These are phyloP conservation scores for Lagopus muta DNA, from an alignment of 2,113 vertebrate genomes.

Conservation along the genomic window DNA sequence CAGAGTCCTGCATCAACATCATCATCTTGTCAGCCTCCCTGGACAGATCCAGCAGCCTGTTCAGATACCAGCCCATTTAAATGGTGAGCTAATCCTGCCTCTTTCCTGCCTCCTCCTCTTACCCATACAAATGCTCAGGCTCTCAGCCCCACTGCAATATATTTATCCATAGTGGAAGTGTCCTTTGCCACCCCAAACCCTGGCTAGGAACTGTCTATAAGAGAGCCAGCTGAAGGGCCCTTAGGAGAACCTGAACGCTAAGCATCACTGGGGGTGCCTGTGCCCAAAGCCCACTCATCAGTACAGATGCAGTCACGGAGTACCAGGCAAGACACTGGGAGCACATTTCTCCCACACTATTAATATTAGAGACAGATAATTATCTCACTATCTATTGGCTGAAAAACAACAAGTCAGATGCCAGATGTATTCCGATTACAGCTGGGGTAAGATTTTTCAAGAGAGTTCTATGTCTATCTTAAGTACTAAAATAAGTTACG, in stretches of 20 bases:
- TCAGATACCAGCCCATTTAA: not conserved
- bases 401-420: not conserved
- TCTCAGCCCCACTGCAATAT: not conserved
- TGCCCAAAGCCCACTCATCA: not conserved
- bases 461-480: not conserved
- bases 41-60: not conserved
- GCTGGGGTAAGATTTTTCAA: not conserved
- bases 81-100: not conserved
- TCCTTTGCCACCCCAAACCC: not conserved
- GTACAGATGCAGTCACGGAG: not conserved
- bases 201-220: not conserved
- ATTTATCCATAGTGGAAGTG: not conserved
- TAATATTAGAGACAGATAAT: not conserved
- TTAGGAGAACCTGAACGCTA: not conserved
- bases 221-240: accelerated
- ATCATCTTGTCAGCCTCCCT: not conserved
- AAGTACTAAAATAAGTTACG: not conserved
- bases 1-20: not conserved
- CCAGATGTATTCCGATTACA: not conserved
- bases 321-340: not conserved
- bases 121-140: not conserved
- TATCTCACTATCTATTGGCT: not conserved
- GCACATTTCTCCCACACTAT: not conserved
- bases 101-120: not conserved
- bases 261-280: not conserved